Evolutionary conservation across 2,797 vertebrate species (phyloP), one percentile per base, ranked within the genome.

Genomic region (Botia kubotai): DNA sequence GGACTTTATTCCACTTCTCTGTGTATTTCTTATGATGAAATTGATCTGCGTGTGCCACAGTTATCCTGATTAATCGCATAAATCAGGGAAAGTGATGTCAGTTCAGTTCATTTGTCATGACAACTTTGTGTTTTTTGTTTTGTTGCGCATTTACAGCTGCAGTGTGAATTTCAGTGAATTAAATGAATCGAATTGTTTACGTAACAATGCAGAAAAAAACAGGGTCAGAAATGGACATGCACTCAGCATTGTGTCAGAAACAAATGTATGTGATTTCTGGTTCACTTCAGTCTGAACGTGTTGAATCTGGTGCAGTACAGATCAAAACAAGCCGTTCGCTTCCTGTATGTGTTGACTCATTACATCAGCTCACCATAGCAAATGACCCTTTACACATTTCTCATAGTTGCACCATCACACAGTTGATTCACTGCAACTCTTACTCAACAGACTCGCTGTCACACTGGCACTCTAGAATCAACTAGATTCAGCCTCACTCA

Each of bases 301-400:
- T 71, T 39, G 29, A 16, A 72, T 65, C 58, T 55, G 53, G 48
- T 19, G 16, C 11, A 2, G n/a, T 10, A 69, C 67, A 29, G 29
- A 23, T 29, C 50, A 69, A 69, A 58, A 52, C 26, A 39, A 73
- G 73, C 12, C 52, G 26, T 29, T 53, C 39, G 55, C 19, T 76
- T 76, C 66, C 67, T 72, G 26, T 19, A 16, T 77, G 67, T 58
- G 73, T 57, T 72, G 73, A 75, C 17, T 71, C 72, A 65, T 75
- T 80, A 70, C 72, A 72, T 48, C 72, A 71, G 77, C 50, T 65
- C 53, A 33, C 55, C 78, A 79, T 72, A 78, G 60, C 73, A 79
- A 78, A 55, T 85, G 74, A 77, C 74, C 78, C 74, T 85, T 83
- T 81, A 80, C 53, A 75, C 68, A 75, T 77, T 77, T 77, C 48